Conservation (phyloP, 2,113 vertebrate species). For the Tricholaema leucomelas region DNA sequence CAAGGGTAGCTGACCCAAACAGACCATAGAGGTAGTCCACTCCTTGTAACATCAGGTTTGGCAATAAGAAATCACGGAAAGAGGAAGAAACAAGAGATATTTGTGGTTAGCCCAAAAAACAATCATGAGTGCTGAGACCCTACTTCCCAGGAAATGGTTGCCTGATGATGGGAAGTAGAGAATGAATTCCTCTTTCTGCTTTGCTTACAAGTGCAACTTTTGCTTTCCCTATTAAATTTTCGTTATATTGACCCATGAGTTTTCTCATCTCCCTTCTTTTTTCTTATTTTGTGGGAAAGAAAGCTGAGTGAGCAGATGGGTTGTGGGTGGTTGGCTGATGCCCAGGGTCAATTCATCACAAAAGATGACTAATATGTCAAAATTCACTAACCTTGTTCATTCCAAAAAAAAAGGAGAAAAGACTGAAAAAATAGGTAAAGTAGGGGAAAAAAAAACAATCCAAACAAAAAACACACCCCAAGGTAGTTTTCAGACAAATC, state of each 20-base stretch:
- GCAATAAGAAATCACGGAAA: neutral
- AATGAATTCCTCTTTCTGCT: constrained; percentile 36
- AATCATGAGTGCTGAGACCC: fast-evolving
- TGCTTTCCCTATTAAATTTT: neutral
- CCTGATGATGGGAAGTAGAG: neutral
- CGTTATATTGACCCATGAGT: neutral
- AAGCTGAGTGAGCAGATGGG: neutral
- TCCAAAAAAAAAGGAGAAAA: neutral
- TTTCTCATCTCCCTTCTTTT: neutral
- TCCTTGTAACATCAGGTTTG: neutral
- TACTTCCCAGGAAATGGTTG: neutral
- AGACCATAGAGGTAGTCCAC: neutral
- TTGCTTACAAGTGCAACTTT: constrained; percentile 18
- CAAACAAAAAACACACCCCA: neutral
- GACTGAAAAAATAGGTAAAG: neutral
- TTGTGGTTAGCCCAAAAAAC: neutral
- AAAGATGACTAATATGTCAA: neutral
- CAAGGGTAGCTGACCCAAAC: neutral
- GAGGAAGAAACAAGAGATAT: neutral
- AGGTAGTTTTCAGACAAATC: neutral
- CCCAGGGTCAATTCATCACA: neutral
- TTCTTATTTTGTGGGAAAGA: neutral
- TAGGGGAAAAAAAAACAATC: neutral
- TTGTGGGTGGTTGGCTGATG: neutral
- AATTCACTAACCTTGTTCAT: neutral